Conservation (phyloP, 2,797 vertebrate genomes). For the Champsocephalus gunnari region DNA sequence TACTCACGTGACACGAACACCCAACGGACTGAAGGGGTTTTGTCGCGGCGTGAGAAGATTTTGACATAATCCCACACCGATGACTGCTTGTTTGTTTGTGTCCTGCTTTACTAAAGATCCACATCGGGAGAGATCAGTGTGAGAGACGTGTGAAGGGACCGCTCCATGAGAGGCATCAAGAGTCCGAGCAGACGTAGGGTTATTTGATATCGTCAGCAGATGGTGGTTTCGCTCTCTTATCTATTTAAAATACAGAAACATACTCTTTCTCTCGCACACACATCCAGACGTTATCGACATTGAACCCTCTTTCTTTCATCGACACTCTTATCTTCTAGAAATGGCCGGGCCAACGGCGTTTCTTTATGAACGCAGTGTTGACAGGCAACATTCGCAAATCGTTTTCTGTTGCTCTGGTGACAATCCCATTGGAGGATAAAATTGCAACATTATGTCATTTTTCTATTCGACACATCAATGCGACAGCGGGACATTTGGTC, state of each 20-base stretch:
- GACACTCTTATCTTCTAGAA: constrained; percentile 18
- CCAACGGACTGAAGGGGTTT: constrained; percentile 39
- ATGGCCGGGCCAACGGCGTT: neutral
- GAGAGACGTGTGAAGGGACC: constrained; percentile 57
- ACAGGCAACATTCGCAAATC: constrained; percentile 34
- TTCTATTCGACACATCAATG: constrained; percentile 52
- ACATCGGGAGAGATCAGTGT: constrained; percentile 40
- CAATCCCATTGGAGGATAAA: constrained; percentile 38
- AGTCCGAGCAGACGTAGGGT: constrained; percentile 33
- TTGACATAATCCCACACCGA: constrained; percentile 66
- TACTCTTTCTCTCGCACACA: constrained; percentile 35
- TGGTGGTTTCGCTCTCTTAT: constrained; percentile 48
- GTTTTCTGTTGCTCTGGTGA: constrained; percentile 56
- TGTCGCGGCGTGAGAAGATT: constrained; percentile 70
- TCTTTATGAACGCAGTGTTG: constrained; percentile 10
- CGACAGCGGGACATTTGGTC: constrained; percentile 55
- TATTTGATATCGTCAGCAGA: constrained; percentile 51
- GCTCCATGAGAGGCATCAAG: constrained; percentile 55
- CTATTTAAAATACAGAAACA: constrained; percentile 11
- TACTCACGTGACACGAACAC: constrained; percentile 73
- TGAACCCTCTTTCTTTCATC: constrained; percentile 31
- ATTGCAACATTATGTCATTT: constrained; percentile 54
- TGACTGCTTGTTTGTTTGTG: constrained; percentile 68
- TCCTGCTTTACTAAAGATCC: constrained; percentile 49
- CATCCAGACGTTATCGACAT: neutral